Evolutionary conservation across 2,797 vertebrate species (phyloP).

Genomic region (Erethizon dorsatum): DNA sequence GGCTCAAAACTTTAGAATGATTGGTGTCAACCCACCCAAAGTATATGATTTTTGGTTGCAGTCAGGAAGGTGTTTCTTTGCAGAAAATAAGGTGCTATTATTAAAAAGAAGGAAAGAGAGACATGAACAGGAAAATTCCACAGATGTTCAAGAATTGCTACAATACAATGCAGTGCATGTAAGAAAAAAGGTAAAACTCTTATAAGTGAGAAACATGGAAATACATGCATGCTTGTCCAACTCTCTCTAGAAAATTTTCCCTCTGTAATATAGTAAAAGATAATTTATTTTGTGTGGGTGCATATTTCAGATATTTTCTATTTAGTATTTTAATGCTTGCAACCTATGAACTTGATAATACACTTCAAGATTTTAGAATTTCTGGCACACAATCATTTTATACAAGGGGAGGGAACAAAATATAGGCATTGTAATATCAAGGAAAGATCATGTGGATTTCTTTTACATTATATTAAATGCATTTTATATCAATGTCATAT

Average conservation of each 20-base stretch:
- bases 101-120: background rate
- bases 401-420: background rate
- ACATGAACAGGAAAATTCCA: background rate
- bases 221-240: background rate
- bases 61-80: background rate
- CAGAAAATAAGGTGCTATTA: background rate
- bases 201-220: background rate
- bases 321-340: background rate
- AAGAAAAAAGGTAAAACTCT: background rate
- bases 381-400: background rate
- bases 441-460: background rate
- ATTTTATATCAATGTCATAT: background rate
- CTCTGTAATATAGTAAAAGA: conserved; percentile 1
- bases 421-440: background rate
- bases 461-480: background rate
- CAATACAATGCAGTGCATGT: background rate
- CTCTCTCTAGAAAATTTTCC: background rate
- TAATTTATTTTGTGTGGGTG: background rate
- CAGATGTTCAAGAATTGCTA: background rate
- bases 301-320: conserved; percentile 2
- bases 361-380: background rate
- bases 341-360: background rate
- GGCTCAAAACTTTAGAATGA: background rate
- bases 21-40: background rate
- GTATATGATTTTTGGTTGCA: background rate